Evolutionary conservation across 2,888 invertebrate genomes (phyloP).

Genomic region (Melinaea menophilus): DNA sequence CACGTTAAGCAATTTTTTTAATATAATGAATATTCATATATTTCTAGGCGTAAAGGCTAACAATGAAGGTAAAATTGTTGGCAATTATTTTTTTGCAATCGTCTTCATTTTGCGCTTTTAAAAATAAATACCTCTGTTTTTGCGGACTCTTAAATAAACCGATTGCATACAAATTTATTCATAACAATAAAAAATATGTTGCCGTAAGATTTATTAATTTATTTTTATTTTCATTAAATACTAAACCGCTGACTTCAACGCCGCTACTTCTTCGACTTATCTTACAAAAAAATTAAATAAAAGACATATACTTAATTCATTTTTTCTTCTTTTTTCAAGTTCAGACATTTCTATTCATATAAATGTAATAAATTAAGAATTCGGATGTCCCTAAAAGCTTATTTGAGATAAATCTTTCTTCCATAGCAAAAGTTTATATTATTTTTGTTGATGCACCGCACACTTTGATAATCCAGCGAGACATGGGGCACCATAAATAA

Average conservation of each 20-base stretch:
- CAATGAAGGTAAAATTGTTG: conserved; percentile 48
- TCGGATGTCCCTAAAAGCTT: background rate
- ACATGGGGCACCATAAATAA: background rate
- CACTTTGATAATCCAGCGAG: background rate
- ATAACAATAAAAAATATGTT: no score
- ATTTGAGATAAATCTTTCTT: conserved; percentile 2
- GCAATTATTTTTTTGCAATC: conserved; percentile 38
- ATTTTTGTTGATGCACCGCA: background rate
- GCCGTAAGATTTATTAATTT: no score
- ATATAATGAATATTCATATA: conserved; percentile 59
- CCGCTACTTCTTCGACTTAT: no score
- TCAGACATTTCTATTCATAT: background rate
- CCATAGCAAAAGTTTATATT: background rate
- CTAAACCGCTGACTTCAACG: no score
- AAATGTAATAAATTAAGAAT: conserved; percentile 2
- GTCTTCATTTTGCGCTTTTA: conserved; percentile 24
- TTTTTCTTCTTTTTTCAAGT: background rate
- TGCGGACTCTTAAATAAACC: background rate
- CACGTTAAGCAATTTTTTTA: conserved; percentile 55
- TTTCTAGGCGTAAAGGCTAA: conserved; percentile 52
- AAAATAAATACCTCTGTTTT: conserved; percentile 13
- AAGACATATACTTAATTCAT: background rate
- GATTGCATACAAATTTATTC: background rate
- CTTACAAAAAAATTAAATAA: background rate
- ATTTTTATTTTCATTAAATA: no score